These are phyloP conservation scores for Andricus grossulariae DNA, from an alignment of 1,140 invertebrate species.

Conservation along the genomic window DNA sequence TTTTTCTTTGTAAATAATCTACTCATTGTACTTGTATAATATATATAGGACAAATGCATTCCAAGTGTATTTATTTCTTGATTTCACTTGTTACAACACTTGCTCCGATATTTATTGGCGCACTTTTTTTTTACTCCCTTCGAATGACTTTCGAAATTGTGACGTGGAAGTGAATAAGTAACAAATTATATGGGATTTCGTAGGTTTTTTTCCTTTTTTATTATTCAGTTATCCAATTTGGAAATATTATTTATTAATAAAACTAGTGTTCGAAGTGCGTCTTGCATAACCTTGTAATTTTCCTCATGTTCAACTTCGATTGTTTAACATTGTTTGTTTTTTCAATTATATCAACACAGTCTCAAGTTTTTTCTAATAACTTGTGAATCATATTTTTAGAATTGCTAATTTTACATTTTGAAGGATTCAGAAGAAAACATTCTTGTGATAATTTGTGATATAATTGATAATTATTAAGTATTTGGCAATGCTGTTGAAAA, in stretches of 20 bases:
- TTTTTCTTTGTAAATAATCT: neutral
- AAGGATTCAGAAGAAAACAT: neutral
- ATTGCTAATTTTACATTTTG: neutral
- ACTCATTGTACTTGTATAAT: conserved; percentile 12
- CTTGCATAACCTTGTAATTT: conserved; percentile 15
- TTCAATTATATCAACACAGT: conserved; percentile 15
- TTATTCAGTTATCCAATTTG: neutral
- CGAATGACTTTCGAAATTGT: too few relatives aligned
- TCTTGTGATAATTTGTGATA: too few relatives aligned
- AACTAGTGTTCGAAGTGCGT: neutral
- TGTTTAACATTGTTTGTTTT: conserved; percentile 22
- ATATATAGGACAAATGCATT: conserved; percentile 28
- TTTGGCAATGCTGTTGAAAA: too few relatives aligned
- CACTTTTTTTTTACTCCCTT: too few relatives aligned
- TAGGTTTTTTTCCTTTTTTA: too few relatives aligned
- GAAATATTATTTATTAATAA: neutral
- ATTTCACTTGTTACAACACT: neutral
- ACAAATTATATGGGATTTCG: too few relatives aligned
- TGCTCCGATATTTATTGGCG: neutral
- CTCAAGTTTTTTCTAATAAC: too few relatives aligned
- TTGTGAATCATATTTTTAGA: too few relatives aligned
- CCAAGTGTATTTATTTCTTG: neutral
- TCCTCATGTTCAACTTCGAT: neutral
- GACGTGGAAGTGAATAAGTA: too few relatives aligned
- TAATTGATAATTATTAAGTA: too few relatives aligned